Percentiles rank a stretch among this genome's conserved stretches.
Conservation (phyloP, 2,113 vertebrate genomes). For the Arothron firmamentum region DNA sequence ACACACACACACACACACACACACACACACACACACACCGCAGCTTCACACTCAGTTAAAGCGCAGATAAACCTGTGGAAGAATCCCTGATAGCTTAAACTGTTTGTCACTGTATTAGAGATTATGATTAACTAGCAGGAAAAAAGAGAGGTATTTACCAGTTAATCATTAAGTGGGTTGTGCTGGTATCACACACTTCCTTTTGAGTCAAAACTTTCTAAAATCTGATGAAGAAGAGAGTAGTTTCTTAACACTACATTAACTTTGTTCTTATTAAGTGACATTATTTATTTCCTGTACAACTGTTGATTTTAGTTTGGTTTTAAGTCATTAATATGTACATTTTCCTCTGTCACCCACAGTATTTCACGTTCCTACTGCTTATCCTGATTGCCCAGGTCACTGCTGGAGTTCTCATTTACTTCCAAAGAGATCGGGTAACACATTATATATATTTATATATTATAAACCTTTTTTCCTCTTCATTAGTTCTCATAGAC, state of each 20-base stretch:
- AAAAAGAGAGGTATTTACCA: background rate
- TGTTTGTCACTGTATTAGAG: slow-evolving; percentile 11
- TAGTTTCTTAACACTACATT: background rate
- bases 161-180: background rate
- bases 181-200: too few relatives aligned
- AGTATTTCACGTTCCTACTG: slow-evolving; percentile 90
- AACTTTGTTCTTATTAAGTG: background rate
- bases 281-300: background rate
- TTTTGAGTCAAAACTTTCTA: too few relatives aligned
- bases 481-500: background rate
- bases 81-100: slow-evolving; percentile 3
- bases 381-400: slow-evolving; percentile 87
- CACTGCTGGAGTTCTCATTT: slow-evolving; percentile 83
- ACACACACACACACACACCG: background rate
- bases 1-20: background rate
- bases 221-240: too few relatives aligned
- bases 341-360: background rate
- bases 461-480: background rate
- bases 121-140: slow-evolving; percentile 1
- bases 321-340: background rate
- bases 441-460: slow-evolving; percentile 44
- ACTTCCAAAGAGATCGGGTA: slow-evolving; percentile 81
- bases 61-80: background rate
- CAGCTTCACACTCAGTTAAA: background rate
- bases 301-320: background rate